phyloP scores from a whole-genome alignment of 2,113 vertebrate species.

The Heteronetta atricapilla region DNA sequence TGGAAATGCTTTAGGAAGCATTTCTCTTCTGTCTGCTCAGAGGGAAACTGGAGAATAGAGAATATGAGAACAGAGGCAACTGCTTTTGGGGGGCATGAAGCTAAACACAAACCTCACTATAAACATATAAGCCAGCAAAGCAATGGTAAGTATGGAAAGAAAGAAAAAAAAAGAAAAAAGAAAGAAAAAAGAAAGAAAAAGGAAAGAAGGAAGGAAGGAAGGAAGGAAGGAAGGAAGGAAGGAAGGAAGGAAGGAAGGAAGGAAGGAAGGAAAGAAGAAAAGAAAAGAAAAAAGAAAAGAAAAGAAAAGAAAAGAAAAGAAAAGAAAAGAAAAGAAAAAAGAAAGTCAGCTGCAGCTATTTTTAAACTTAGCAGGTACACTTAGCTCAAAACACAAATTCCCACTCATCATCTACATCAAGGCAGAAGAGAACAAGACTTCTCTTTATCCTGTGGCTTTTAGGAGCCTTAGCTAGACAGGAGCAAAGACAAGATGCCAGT shows the following conservation, averaged over 20 bases:
- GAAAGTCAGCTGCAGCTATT: background rate
- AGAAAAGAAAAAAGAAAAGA: too few species aligned
- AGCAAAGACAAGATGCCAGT: background rate
- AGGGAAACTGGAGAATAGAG: background rate
- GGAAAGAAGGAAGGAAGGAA: too few species aligned
- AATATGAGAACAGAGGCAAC: background rate
- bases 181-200: too few species aligned
- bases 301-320: too few species aligned
- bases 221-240: too few species aligned
- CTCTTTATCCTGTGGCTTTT: background rate
- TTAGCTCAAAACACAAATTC: slow-evolving; percentile 19
- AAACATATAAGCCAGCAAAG: background rate
- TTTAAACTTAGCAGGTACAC: background rate
- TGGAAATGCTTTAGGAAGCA: background rate
- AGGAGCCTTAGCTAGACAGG: background rate
- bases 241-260: too few species aligned
- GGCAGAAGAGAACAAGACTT: background rate
- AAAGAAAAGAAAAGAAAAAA: too few species aligned
- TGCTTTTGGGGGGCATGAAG: background rate
- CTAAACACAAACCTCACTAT: background rate
- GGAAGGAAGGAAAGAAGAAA: too few species aligned
- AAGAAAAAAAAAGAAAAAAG: too few species aligned
- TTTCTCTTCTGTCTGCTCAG: background rate
- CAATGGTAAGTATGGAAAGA: background rate
- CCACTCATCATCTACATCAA: background rate